Evolutionary conservation across 2,888 invertebrate species (phyloP), one percentile per base, ranked within the genome.

Genomic region (Drosophila anceps): DNA sequence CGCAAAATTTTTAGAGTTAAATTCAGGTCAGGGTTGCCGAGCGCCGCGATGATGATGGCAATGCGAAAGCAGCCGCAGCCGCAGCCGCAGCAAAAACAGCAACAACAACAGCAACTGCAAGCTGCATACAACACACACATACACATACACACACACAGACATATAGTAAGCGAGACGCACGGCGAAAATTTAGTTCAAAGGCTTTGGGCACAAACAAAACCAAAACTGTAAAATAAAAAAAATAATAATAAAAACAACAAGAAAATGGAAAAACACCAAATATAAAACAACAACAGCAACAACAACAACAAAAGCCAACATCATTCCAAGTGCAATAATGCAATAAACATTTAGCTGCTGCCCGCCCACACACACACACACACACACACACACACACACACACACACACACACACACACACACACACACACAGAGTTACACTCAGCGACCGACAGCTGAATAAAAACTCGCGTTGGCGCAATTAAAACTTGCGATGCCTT

Each of bases 11-110:
- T 69, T 71, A 71, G 78, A 79, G 84, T 77, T 75, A 72, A 84
- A 84, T 84, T 84, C 81, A 78, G 84, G 84, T 84, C 84, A 84
- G 88, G 84, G 84, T 84, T 84, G 74, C 70, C 75, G 54, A 68
- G 79, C 59, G 68, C 69, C 72, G 81, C 84, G 75, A 78, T 74
- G 75, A 78, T 74, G 76, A 62, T 54, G 74, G 66, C 53, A 69
- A 68, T 76, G 75, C 67, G 71, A 83, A 58, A 68, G 65, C 66
- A 61, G 73, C 76, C 68, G 50, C 67, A 73, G 63, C 60, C 41
- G 39, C 24, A 24, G 39, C 24, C 2, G 39, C 66, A 73, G 50
- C 48, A 53, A 37, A 39, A 50, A 18, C 60, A 63, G 27, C 57
- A 65, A 58, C 59, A 63, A 51, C 48, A 73, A 31, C 35, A 70